Evolutionary conservation across 2,113 vertebrate genomes (phyloP).

Genomic region (Tympanuchus pallidicinctus): DNA sequence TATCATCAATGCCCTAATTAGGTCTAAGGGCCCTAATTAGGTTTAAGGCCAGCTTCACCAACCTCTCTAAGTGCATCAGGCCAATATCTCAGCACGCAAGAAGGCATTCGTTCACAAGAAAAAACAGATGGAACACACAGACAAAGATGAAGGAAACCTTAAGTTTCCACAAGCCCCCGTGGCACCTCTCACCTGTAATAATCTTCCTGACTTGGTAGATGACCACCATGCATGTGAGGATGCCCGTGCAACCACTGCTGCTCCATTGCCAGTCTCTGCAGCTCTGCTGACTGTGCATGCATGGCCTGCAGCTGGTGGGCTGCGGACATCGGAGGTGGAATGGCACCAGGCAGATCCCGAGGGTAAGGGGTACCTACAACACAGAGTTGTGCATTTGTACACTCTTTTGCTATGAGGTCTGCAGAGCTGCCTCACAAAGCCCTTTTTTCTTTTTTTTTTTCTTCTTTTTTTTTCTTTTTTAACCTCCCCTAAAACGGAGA

Average conservation of each 20-base stretch:
- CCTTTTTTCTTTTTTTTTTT: background rate
- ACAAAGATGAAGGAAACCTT: rapidly evolving
- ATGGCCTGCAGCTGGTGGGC: slow-evolving; percentile 98
- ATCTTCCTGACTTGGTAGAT: slow-evolving; percentile 96
- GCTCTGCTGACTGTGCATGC: slow-evolving; percentile 97
- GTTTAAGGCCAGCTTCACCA: background rate
- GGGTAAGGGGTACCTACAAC: slow-evolving; percentile 90
- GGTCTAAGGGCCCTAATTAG: background rate
- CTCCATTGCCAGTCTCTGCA: slow-evolving; percentile 97
- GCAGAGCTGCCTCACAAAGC: background rate
- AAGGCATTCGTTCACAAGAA: background rate
- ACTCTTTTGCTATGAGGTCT: background rate
- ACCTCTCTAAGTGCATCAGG: background rate
- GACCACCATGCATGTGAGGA: slow-evolving; percentile 96
- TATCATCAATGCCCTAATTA: background rate
- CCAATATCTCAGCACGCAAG: background rate
- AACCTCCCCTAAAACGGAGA: background rate
- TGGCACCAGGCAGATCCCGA: slow-evolving; percentile 89
- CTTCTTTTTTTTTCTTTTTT: too few relatives aligned
- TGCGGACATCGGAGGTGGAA: slow-evolving; percentile 95
- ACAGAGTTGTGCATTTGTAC: background rate
- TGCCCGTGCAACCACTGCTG: slow-evolving; percentile 98
- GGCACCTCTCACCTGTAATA: slow-evolving; percentile 90
- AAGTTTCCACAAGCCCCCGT: rapidly evolving
- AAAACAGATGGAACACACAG: background rate